Evolutionary conservation across 2,113 vertebrate species (phyloP).

Genomic region (Scomber japonicus): DNA sequence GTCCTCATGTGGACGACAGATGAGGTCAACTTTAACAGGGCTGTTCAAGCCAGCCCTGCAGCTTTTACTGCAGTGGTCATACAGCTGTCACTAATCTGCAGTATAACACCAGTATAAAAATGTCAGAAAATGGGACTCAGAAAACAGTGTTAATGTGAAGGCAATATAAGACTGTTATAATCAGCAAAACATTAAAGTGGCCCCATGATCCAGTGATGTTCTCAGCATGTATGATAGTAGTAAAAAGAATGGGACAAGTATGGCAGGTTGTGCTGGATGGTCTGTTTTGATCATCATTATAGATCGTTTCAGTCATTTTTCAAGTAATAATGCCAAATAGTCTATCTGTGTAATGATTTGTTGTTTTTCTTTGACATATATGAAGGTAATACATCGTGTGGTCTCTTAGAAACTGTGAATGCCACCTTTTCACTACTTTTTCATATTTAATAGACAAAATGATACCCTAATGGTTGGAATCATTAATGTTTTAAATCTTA

Average conservation of each 20-base stretch:
- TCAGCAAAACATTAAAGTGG: background rate
- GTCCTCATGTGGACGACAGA: slow-evolving; percentile 70
- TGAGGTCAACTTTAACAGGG: slow-evolving; percentile 61
- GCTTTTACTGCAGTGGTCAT: slow-evolving; percentile 22
- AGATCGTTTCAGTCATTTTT: no score
- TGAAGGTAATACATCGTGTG: no score
- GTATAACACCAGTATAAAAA: no score
- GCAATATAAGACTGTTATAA: background rate
- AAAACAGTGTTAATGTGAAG: background rate
- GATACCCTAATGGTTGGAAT: no score
- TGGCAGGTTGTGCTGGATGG: background rate
- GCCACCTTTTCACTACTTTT: no score
- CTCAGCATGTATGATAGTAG: background rate
- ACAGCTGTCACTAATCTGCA: slow-evolving; percentile 22
- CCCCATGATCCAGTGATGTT: background rate
- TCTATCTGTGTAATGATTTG: no score
- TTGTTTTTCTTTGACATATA: no score
- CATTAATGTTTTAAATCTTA: no score
- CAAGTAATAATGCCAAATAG: no score
- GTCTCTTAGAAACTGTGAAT: no score
- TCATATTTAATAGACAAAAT: no score
- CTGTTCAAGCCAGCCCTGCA: slow-evolving; percentile 23
- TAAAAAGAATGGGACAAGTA: background rate
- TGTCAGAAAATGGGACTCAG: slow-evolving; percentile 1
- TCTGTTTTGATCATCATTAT: no score